Conservation (phyloP, 2,113 vertebrate species). For the Scopus umbretta region DNA sequence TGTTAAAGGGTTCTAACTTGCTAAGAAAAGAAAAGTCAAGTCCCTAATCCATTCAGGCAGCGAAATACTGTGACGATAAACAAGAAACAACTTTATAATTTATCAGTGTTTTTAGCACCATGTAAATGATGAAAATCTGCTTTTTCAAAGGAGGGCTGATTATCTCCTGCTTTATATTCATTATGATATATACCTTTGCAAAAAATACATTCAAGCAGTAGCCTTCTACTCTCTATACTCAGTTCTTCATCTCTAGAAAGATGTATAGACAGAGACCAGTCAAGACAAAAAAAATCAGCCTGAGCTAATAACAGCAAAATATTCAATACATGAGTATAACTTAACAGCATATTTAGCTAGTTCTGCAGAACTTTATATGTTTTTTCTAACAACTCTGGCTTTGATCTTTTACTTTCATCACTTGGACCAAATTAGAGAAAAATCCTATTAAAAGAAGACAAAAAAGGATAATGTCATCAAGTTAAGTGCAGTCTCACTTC, state of each 20-base stretch:
- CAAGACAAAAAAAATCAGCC: background rate
- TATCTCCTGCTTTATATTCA: background rate
- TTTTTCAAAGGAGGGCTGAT: background rate
- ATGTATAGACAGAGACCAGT: background rate
- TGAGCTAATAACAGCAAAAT: background rate
- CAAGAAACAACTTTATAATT: background rate
- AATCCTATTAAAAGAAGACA: background rate
- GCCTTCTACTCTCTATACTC: background rate
- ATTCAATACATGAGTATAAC: background rate
- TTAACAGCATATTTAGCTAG: background rate
- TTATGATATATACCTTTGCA: background rate
- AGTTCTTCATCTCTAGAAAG: background rate
- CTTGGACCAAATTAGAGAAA: background rate
- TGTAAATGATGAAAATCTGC: background rate
- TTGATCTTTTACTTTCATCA: background rate
- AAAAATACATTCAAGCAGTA: background rate
- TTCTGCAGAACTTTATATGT: background rate
- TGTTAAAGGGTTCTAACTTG: background rate
- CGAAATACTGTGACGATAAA: background rate
- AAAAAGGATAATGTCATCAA: background rate
- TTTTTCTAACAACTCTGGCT: background rate
- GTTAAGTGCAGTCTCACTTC: background rate
- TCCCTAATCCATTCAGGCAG: background rate
- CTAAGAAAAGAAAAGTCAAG: background rate
- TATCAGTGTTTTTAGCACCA: background rate